Base-by-base conservation (phyloP, 2,888 invertebrate species). In the Esperia sulphurella region DNA sequence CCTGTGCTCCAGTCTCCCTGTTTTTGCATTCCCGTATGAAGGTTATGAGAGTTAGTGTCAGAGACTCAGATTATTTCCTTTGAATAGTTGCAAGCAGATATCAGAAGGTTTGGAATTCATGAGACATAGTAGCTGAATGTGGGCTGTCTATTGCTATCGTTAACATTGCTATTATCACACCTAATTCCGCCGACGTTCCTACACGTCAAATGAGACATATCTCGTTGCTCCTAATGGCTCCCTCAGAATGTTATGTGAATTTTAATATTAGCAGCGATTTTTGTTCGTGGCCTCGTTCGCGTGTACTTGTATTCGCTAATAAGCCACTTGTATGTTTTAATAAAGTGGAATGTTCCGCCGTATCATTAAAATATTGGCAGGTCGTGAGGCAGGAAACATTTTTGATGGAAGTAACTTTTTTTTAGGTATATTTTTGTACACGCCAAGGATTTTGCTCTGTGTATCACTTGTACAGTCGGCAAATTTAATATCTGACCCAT, bases 151-250 rank as follows among this genome's bases (percentile, higher is more conserved):
- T 31, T 10, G 10, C 9, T 35, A n/a, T n/a, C n/a, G n/a, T n/a
- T n/a, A n/a, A n/a, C n/a, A n/a, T n/a, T 10, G 35, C 35, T n/a
- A 6, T 35, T n/a, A 35, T 5, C 21, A 35, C 35, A 35, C 35
- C 1, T 35, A 35, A 35, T 35, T n/a, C n/a, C 35, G 10, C 35
- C 35, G 10, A 3, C 35, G 35, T 35, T n/a, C n/a, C 59, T 73
- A 67, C 70, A 68, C 64, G 65, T 71, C 69, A 70, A 68, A 70
- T 68, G 63, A 65, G 70, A 78, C 71, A 71, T 77, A 75, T 77
- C 78, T 77, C 71, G 76, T 75, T 70, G 65, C 67, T 70, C 21
- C 21, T 83, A 84, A 83, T 78, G 72, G 76, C 73, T 65, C 57
- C 71, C n/a, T n/a, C n/a, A 10, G 9, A 35, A 5, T 35, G 12